These are phyloP conservation scores for Taenaris catops DNA, from an alignment of 2,888 invertebrate genomes.

Conservation along the genomic window DNA sequence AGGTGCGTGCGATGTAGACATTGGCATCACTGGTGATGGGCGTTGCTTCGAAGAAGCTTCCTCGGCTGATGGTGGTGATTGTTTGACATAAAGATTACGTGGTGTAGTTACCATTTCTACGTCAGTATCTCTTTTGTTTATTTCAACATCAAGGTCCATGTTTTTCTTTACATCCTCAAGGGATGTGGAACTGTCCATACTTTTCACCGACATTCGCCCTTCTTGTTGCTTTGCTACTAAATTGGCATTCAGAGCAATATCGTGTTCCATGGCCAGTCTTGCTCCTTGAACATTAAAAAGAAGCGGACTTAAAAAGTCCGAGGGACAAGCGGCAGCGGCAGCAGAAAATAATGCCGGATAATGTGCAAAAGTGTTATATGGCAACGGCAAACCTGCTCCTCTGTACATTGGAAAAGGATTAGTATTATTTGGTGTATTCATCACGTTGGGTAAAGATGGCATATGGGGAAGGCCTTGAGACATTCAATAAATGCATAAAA, in stretches of 20 bases:
- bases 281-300: conserved; percentile 81
- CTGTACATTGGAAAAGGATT: conserved; percentile 88
- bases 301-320: conserved; percentile 82
- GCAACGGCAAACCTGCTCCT: conserved; percentile 81
- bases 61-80: conserved; percentile 84
- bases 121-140: conserved; percentile 44
- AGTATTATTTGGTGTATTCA: conserved; percentile 61
- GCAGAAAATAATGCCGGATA: conserved; percentile 79
- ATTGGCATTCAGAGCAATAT: conserved; percentile 74
- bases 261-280: conserved; percentile 71
- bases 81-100: conserved; percentile 66
- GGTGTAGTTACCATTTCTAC: conserved; percentile 78
- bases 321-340: conserved; percentile 73
- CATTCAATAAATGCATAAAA: too few species aligned
- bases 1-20: conserved; percentile 50
- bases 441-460: conserved; percentile 59
- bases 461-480: conserved; percentile 64
- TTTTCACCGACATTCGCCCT: conserved; percentile 63
- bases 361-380: conserved; percentile 82
- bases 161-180: conserved; percentile 58
- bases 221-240: conserved; percentile 72
- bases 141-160: conserved; percentile 53
- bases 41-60: conserved; percentile 82
- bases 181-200: conserved; percentile 64
- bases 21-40: conserved; percentile 83